Evolutionary conservation across 2,113 vertebrate genomes (phyloP).

Genomic region (Benitochromis conjunctus): DNA sequence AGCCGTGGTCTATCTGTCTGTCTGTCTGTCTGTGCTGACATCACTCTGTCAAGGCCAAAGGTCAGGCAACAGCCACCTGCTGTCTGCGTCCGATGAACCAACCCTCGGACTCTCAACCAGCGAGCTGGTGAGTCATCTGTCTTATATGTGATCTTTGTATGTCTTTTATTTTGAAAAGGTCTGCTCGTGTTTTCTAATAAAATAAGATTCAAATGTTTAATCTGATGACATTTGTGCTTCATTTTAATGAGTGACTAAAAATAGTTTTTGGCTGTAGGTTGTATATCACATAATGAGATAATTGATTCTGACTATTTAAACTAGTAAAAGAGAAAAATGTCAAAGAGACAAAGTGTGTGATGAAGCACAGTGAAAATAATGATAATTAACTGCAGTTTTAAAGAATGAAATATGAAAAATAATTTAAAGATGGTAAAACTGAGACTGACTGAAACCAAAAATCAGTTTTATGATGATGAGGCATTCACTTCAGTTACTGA

Average conservation of each 20-base stretch:
- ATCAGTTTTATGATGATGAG: not conserved
- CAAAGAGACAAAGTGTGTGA: not conserved
- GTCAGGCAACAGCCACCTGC: conserved; percentile 20
- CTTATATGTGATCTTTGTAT: not conserved
- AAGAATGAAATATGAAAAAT: not conserved
- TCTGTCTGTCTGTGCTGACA: conserved; percentile 51
- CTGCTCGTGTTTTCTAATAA: not conserved
- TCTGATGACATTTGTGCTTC: not conserved
- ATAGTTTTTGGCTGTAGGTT: not conserved
- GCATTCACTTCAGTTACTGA: not conserved
- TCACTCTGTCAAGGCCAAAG: conserved; percentile 48
- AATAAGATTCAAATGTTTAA: not conserved
- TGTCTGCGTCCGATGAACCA: not conserved
- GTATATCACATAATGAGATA: not conserved
- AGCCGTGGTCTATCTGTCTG: conserved; percentile 33
- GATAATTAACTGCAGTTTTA: not conserved
- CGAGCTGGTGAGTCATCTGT: conserved; percentile 46
- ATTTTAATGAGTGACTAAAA: not conserved
- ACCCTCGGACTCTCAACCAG: not conserved
- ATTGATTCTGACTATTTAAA: not conserved
- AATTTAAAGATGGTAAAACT: not conserved
- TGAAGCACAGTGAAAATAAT: not conserved
- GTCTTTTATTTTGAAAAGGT: not conserved
- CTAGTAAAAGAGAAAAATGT: not conserved
- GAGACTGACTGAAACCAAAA: not conserved